These are phyloP conservation scores for Patiria pectinifera DNA, from an alignment of 53 echinoderm and acorn worm genomes.

Conservation along the genomic window DNA sequence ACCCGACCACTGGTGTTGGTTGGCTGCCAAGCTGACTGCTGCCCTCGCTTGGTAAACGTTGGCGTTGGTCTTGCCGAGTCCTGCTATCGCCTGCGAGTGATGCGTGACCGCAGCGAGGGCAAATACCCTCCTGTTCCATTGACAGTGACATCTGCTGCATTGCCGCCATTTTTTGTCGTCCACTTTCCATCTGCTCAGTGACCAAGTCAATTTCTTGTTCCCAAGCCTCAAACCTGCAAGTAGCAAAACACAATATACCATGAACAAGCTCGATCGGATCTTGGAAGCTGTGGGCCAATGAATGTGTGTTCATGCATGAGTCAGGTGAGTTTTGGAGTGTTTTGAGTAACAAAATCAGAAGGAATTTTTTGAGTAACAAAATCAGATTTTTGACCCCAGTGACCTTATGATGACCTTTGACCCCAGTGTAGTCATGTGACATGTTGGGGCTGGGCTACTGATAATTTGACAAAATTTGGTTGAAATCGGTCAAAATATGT, in stretches of 20 bases:
- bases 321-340: too few species aligned
- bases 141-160: constrained; percentile 51
- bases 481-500: too few species aligned
- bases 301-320: too few species aligned
- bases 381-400: too few species aligned
- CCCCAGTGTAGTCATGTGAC: too few species aligned
- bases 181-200: constrained; percentile 12
- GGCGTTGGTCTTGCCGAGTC: neutral
- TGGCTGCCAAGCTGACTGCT: neutral
- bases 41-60: neutral
- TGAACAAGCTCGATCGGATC: too few species aligned
- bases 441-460: too few species aligned
- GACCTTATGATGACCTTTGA: too few species aligned
- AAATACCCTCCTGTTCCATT: neutral
- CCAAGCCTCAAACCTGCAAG: constrained; percentile 47
- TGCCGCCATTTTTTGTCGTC: constrained; percentile 3
- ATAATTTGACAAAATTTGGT: too few species aligned
- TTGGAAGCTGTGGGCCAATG: too few species aligned
- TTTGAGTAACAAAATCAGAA: too few species aligned
- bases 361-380: too few species aligned
- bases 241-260: neutral
- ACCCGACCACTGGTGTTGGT: neutral
- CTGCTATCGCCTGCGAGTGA: neutral
- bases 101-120: neutral
- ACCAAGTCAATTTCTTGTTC: constrained; percentile 47